Evolutionary conservation across 2,888 invertebrate genomes (phyloP).

Genomic region (Stramonita haemastoma): DNA sequence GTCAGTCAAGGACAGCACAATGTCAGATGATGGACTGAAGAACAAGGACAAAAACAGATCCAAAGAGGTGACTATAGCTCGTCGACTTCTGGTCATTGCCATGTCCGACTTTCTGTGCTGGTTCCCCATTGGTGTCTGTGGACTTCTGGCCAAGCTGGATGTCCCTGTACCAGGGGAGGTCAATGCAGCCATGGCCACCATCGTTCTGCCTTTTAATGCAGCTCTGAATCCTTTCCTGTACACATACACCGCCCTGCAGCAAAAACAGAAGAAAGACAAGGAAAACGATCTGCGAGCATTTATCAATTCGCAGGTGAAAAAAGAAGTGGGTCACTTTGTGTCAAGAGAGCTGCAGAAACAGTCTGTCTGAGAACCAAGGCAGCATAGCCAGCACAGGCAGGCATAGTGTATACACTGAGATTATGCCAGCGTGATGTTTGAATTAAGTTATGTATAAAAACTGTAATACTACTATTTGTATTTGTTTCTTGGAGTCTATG

Average conservation of each 20-base stretch:
- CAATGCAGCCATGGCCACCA: slow-evolving; percentile 1
- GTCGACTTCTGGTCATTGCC: slow-evolving; percentile 12
- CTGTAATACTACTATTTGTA: no score
- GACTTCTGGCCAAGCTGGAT: not conserved
- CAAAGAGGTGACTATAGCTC: not conserved
- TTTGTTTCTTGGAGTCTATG: no score
- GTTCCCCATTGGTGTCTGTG: slow-evolving; percentile 28
- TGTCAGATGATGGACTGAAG: not conserved
- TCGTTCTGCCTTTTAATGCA: not conserved
- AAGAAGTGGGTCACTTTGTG: not conserved
- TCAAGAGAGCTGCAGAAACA: not conserved
- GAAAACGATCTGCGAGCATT: not conserved
- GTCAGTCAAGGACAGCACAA: not conserved
- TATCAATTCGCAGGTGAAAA: not conserved
- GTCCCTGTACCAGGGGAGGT: not conserved
- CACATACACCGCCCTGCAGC: not conserved
- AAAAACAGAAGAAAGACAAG: not conserved
- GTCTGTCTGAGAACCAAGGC: no score
- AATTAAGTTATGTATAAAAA: no score
- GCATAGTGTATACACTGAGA: no score
- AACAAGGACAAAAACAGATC: not conserved
- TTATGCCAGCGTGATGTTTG: no score
- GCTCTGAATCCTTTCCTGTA: slow-evolving; percentile 24
- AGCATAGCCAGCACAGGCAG: no score
- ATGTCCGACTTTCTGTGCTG: slow-evolving; percentile 34